Conservation (phyloP, 1,140 invertebrate species). For the Ostrea edulis region DNA sequence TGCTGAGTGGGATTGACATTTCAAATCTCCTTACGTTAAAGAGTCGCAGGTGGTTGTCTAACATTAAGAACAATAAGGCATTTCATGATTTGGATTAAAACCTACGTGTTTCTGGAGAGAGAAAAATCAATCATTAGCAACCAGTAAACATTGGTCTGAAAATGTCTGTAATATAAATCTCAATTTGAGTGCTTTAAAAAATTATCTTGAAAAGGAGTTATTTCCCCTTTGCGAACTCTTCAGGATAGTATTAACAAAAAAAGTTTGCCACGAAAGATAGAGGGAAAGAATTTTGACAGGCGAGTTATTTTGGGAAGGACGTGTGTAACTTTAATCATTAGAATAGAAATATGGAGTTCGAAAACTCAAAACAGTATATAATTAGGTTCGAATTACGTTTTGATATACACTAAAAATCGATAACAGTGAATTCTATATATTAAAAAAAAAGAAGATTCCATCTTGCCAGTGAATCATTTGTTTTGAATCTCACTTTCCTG, state of each 20-base stretch:
- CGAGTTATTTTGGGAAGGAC: background rate
- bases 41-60: conserved; percentile 11
- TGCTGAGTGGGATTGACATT: background rate
- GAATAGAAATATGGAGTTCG: background rate
- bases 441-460: background rate
- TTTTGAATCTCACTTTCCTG: background rate
- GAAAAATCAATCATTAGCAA: no score
- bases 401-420: conserved; percentile 16
- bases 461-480: background rate
- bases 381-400: background rate
- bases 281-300: conserved; percentile 21
- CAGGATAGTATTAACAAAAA: background rate
- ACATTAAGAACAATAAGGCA: no score
- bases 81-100: background rate
- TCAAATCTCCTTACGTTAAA: background rate
- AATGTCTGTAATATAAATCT: no score
- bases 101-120: background rate
- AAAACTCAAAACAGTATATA: background rate
- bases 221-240: conserved; percentile 13
- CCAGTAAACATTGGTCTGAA: no score
- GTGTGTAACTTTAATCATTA: background rate
- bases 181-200: no score
- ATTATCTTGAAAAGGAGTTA: background rate
- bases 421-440: background rate
- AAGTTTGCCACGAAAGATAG: conserved; percentile 29